These are phyloP conservation scores for Uloborus diversus DNA, from an alignment of 1,140 invertebrate species.

Conservation along the genomic window DNA sequence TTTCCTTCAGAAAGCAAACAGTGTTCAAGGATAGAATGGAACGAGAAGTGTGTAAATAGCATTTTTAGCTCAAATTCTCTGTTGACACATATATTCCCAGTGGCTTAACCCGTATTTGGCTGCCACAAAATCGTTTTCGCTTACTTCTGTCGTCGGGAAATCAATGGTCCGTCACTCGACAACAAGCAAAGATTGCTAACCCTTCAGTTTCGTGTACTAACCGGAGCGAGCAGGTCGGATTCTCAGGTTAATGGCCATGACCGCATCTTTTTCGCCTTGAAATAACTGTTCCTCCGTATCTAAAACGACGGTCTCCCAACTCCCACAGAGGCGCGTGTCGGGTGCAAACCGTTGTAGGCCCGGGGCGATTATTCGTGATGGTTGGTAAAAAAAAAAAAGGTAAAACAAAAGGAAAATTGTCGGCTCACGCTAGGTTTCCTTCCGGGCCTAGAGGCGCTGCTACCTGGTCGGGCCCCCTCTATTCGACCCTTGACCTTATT, in stretches of 20 bases:
- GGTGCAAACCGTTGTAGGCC: constrained; percentile 39
- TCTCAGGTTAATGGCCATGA: constrained; percentile 30
- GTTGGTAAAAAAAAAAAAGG: not conserved
- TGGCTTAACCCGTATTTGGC: too few relatives aligned
- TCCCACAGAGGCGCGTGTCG: constrained; percentile 17
- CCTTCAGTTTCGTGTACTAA: too few relatives aligned
- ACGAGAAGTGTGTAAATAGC: too few relatives aligned
- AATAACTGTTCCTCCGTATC: constrained; percentile 3
- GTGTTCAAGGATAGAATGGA: too few relatives aligned
- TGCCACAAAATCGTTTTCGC: too few relatives aligned
- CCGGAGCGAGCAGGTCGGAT: too few relatives aligned
- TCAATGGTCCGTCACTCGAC: too few relatives aligned
- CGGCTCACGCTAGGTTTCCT: constrained; percentile 11
- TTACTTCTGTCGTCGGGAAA: too few relatives aligned
- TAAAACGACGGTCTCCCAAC: constrained; percentile 39
- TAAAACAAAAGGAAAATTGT: not conserved
- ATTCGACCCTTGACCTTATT: constrained; percentile 29
- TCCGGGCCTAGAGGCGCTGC: constrained; percentile 26
- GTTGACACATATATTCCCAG: too few relatives aligned
- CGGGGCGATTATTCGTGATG: constrained; percentile 14
- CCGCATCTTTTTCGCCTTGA: constrained; percentile 41
- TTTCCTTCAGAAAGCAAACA: too few relatives aligned
- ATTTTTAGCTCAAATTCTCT: too few relatives aligned
- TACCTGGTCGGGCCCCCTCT: constrained; percentile 5
- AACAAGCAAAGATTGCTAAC: too few relatives aligned